phyloP scores from a whole-genome alignment of 37 sponge, comb jelly and placozoan genomes.

The Haliclona indistincta region DNA sequence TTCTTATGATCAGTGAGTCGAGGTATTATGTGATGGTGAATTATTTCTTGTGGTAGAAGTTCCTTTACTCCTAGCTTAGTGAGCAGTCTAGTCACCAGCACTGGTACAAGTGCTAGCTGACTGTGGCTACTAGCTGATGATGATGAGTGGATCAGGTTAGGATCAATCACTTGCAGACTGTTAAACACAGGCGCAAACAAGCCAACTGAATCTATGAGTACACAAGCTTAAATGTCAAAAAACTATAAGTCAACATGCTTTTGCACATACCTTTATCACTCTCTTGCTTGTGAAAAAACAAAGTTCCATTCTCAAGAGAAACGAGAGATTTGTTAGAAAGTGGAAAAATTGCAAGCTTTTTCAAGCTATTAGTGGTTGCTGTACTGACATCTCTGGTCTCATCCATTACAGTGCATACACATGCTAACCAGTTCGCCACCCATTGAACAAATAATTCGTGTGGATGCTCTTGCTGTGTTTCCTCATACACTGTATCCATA shows the following conservation, averaged over 20 bases:
- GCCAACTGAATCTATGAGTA: no score
- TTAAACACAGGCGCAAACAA: no score
- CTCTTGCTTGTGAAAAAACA: conserved; percentile 53
- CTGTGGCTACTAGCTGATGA: no score
- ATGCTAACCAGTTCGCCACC: conserved; percentile 65
- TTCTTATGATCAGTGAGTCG: conserved; percentile 14
- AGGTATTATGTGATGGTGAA: conserved; percentile 61
- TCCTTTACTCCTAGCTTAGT: conserved; percentile 61
- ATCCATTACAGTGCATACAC: conserved; percentile 45
- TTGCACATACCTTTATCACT: conserved; percentile 22
- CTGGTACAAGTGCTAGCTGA: no score
- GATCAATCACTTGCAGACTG: conserved; percentile 33
- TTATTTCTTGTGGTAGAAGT: conserved; percentile 35
- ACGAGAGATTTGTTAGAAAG: conserved; percentile 26
- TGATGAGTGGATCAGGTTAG: no score
- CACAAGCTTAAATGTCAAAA: no score
- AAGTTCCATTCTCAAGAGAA: neutral
- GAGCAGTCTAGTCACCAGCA: no score
- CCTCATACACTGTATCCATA: neutral
- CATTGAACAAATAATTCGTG: conserved; percentile 12
- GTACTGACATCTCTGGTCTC: conserved; percentile 6
- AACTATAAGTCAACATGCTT: no score
- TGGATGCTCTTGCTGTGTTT: neutral
- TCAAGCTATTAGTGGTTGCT: conserved; percentile 10
- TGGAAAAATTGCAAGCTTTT: conserved; percentile 35